A percentile compares a stretch with the other conserved stretches of the same genome.
Evolutionary conservation across 1,140 invertebrate species (phyloP).

Genomic region (Trachymyrmex septentrionalis): DNA sequence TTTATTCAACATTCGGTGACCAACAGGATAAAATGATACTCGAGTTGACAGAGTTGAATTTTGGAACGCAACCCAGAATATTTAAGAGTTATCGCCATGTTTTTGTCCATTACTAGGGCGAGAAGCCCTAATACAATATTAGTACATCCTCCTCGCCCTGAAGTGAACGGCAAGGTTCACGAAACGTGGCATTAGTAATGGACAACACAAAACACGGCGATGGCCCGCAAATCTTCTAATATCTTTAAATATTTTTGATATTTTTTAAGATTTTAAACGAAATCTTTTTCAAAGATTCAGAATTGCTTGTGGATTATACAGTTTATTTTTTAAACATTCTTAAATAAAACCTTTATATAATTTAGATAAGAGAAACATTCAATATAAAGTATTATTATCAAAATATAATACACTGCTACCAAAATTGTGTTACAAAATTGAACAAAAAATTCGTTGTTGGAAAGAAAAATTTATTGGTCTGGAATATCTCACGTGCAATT

Average conservation of each 20-base stretch:
- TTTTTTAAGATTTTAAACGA: not conserved
- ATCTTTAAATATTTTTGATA: not conserved
- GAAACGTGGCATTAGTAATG: too few species aligned
- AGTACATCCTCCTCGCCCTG: too few species aligned
- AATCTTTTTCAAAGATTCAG: not conserved
- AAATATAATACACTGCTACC: not conserved
- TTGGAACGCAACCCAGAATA: too few species aligned
- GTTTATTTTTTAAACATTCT: not conserved
- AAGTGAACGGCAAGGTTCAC: too few species aligned
- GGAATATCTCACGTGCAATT: not conserved
- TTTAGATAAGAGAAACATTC: not conserved
- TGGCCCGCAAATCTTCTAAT: too few species aligned
- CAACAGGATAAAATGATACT: too few species aligned
- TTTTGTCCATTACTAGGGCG: too few species aligned
- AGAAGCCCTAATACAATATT: too few species aligned
- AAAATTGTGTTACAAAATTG: not conserved
- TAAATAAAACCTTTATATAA: not conserved
- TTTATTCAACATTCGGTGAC: too few species aligned
- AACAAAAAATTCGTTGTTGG: not conserved
- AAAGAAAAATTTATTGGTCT: not conserved
- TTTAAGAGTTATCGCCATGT: too few species aligned
- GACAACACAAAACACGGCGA: too few species aligned
- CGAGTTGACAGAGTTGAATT: too few species aligned
- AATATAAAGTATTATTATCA: not conserved
- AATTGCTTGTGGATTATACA: not conserved